These are phyloP conservation scores for Penaeus japonicus DNA, from an alignment of 1,140 invertebrate genomes.

Conservation along the genomic window DNA sequence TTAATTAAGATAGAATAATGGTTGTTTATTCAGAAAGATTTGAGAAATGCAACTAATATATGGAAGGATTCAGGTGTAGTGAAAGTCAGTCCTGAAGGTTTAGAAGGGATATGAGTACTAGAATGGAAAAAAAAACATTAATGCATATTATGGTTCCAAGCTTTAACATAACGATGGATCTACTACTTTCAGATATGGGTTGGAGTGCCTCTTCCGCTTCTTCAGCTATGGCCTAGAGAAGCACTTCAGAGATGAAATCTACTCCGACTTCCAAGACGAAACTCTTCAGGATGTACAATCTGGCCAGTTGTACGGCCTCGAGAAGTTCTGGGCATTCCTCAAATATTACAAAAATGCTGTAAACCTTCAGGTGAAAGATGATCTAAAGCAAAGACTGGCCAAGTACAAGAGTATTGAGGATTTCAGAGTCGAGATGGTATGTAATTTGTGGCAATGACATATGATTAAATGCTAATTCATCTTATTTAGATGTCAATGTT, in stretches of 20 bases:
- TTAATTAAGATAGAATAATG: too few species aligned
- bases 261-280: constrained; percentile 95
- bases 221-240: constrained; percentile 97
- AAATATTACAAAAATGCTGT: constrained; percentile 78
- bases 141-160: background rate
- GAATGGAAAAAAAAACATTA: too few species aligned
- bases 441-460: background rate
- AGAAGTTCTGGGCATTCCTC: constrained; percentile 99
- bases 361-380: constrained; percentile 81
- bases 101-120: too few species aligned
- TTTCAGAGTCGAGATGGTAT: constrained; percentile 69
- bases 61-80: too few species aligned
- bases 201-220: constrained; percentile 98
- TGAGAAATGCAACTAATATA: too few species aligned
- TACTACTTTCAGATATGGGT: constrained; percentile 70
- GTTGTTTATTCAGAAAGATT: too few species aligned
- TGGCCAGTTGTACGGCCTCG: constrained; percentile 95
- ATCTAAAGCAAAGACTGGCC: constrained; percentile 80
- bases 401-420: constrained; percentile 96
- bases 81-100: too few species aligned
- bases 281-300: constrained; percentile 90
- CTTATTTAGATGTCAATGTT: background rate
- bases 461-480: background rate
- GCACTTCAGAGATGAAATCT: constrained; percentile 91
- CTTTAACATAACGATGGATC: constrained; percentile 23